Base-by-base conservation (phyloP, 2,797 vertebrate genomes). In the Sebastes miniatus region DNA sequence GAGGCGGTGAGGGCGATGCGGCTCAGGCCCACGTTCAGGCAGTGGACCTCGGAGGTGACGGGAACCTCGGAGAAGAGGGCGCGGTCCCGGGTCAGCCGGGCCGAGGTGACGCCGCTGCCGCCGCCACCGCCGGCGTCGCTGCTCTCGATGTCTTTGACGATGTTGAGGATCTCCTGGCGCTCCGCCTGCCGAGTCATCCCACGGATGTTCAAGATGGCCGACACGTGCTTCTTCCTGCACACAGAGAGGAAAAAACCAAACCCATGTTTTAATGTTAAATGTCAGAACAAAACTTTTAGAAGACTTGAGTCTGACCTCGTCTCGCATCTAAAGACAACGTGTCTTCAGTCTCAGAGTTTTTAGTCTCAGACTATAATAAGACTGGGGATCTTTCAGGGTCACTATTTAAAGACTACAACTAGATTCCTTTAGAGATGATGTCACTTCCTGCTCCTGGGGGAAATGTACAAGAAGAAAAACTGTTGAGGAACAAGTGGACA, bases 101-200 rank as follows among this genome's bases (percentile, higher is more conserved):
- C 25, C 0, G 79, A 79, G 2, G 65, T 11, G 43, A 47, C 4
- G 12, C 36, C 11, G 10, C 10, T n/a, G 6, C 14, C 84, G 13
- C 92, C 88, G 0, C 76, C 5, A 13, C 92, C 86, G 1, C 56
- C 85, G 8, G 88, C 90, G 0, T 87, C 91, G 0, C 84, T 88
- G 83, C 92, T 95, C 85, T 97, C 97, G 69, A 97, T 92, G 86
- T 97, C 96, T 72, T 95, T 95, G 70, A 98, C 93, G 18, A 97
- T 95, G 3, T 96, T 97, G 75, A 98, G 89, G 88, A 99, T 97
- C 92, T 97, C 97, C 61, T 97, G 97, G 0, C 97, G 95, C 24
- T 96, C 94, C 0, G 85, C 77, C 14, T 95, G 94, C 11, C 94
- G 94, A 2, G 95, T 96, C 85, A 96, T 92, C 1, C 98, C 97